Base-by-base conservation (phyloP, 2,888 invertebrate species). In the Bellardia pandia region DNA sequence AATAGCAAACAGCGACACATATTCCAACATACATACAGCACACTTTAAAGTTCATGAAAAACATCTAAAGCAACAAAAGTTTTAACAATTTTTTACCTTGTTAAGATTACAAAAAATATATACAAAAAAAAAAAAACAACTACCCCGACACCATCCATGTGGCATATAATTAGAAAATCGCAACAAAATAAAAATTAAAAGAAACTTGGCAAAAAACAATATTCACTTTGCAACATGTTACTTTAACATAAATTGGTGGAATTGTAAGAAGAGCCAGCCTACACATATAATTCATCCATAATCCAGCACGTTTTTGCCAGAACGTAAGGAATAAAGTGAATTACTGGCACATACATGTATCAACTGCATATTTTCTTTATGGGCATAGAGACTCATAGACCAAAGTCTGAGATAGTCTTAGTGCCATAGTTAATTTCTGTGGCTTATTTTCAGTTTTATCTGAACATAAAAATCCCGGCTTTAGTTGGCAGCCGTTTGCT, bases 191-290 rank as follows among this genome's bases (percentile, higher is more conserved):
- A 53, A 60, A 30, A 62, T 4, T n/a, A 68, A 45, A 30, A 11
- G 30, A 14, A 53, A 51, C n/a, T 7, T 8, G 8, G 8, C 3
- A 45, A 64, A 56, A 56, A 40, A 23, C 23, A 64, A 40, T 69
- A 78, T 79, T 74, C 84, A 85, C 78, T 75, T 75, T 79, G 84
- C 84, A 85, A 51, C 53, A 79, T 85, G 68, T 75, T 79, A 33
- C 37, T 62, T 48, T 23, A 77, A 42, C 37, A 80, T 62, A 76
- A 85, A 80, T 76, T 79, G 45, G 62, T 75, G 40, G 79, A 51
- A 85, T 75, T 53, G 33, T 33, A 42, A 58, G 48, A 69, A 60
- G 23, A 69, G 7, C 14, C 84, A 74, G 56, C 84, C 85, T 79
- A 80, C 79, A 85, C 75, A 85, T 45, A 75, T 58, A 75, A 80